Conservation (phyloP, 2,888 invertebrate species). For the Crematogaster levior region DNA sequence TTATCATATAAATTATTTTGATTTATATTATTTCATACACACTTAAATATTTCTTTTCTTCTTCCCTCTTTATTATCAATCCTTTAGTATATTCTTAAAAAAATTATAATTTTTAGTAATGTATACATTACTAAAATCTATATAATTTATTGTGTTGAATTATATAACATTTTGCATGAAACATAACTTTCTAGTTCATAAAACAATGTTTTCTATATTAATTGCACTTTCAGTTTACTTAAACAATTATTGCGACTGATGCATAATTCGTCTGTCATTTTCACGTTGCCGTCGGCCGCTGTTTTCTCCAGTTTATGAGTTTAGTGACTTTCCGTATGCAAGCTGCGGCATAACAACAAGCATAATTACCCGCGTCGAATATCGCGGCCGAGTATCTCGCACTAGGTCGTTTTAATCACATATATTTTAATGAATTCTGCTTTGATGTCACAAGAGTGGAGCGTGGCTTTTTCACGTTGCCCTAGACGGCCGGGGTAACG, state of each 20-base stretch:
- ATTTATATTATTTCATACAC: neutral
- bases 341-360: neutral
- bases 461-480: conserved; percentile 28
- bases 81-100: neutral
- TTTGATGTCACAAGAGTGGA: conserved; percentile 29
- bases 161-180: neutral
- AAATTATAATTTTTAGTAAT: too few relatives aligned
- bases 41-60: neutral
- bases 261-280: neutral
- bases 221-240: neutral
- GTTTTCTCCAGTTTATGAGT: neutral
- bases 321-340: neutral
- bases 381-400: neutral
- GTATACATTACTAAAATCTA: neutral
- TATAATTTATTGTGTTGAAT: neutral
- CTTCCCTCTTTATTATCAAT: neutral
- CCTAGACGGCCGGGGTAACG: conserved; percentile 4
- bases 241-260: conserved; percentile 4
- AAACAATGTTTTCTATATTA: neutral
- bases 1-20: neutral
- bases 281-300: neutral
- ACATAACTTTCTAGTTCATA: too few relatives aligned
- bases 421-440: conserved; percentile 54
- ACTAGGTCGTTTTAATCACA: conserved; percentile 41
- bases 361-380: conserved; percentile 43